Conservation (phyloP, 1,140 invertebrate genomes). For the Drosophila kanapiae region DNA sequence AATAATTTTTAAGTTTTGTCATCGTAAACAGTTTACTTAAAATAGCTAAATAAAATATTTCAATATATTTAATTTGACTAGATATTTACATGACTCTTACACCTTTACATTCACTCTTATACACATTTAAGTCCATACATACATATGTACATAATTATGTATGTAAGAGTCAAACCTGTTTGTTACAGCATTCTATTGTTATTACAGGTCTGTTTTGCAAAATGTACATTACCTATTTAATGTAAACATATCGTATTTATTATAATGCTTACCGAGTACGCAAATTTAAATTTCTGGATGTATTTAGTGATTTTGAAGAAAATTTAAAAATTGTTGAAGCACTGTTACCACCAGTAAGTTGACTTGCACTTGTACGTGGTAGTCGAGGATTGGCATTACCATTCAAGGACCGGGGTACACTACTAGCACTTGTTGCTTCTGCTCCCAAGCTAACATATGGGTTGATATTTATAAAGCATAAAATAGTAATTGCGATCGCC, state of each 20-base stretch:
- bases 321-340: conserved; percentile 86
- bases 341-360: conserved; percentile 84
- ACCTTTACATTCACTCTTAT: too few relatives aligned
- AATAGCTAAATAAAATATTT: too few relatives aligned
- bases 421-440: conserved; percentile 20
- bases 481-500: conserved; percentile 25
- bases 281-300: conserved; percentile 70
- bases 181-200: not conserved
- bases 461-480: conserved; percentile 38
- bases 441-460: conserved; percentile 15
- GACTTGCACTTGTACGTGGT: conserved; percentile 71
- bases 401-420: conserved; percentile 40
- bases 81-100: too few relatives aligned
- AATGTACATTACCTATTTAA: not conserved
- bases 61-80: too few relatives aligned
- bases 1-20: too few relatives aligned
- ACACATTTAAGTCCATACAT: too few relatives aligned
- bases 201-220: not conserved
- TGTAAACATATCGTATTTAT: too few relatives aligned
- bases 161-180: not conserved
- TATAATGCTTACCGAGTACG: conserved; percentile 88
- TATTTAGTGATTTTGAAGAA: conserved; percentile 62
- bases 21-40: too few relatives aligned
- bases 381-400: conserved; percentile 62
- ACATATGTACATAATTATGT: too few relatives aligned